Conservation (phyloP, 2,113 vertebrate genomes). For the Uria lomvia region DNA sequence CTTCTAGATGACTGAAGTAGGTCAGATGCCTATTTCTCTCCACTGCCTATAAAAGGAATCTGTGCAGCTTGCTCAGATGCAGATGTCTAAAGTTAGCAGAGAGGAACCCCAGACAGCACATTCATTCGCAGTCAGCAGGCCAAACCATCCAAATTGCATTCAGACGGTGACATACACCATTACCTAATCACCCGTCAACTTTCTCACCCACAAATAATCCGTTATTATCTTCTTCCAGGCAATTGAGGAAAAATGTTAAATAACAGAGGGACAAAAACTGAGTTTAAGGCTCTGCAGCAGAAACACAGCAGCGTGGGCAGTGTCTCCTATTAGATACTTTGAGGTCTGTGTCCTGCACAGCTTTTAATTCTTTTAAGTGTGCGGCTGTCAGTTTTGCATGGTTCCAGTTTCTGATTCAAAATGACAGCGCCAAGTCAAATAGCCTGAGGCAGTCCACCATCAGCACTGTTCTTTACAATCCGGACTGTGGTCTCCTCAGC, state of each 20-base stretch:
- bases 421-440: not conserved
- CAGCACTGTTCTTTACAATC: not conserved
- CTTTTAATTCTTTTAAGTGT: not conserved
- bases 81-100: constrained; percentile 20
- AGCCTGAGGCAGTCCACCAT: not conserved
- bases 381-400: not conserved
- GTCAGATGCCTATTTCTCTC: not conserved
- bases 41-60: constrained; percentile 28
- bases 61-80: not conserved
- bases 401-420: not conserved
- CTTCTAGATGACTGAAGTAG: not conserved
- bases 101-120: not conserved
- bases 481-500: not conserved
- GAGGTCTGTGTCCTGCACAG: not conserved
- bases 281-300: not conserved
- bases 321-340: not conserved
- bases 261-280: not conserved
- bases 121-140: not conserved
- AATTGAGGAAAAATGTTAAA: not conserved
- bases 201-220: not conserved
- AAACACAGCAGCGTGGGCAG: not conserved
- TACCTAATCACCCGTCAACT: not conserved
- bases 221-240: not conserved
- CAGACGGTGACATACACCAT: not conserved
- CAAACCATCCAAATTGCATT: not conserved